Evolutionary conservation across 2,113 vertebrate species (phyloP).

Genomic region (Odobenus rosmarus): DNA sequence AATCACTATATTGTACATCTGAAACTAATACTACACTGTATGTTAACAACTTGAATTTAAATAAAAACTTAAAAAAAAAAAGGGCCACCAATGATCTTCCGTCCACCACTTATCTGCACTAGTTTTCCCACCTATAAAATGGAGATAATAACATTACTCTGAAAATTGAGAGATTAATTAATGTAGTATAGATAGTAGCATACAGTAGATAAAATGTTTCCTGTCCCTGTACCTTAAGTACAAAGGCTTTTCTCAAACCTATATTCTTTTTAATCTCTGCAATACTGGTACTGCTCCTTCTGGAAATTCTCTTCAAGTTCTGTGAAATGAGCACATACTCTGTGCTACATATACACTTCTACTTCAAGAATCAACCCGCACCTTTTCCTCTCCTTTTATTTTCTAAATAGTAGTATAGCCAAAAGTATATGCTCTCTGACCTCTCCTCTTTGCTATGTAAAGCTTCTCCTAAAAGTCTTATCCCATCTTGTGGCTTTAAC

Average conservation of each 20-base stretch:
- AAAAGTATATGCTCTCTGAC: not conserved
- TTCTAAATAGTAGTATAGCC: conserved; percentile 16
- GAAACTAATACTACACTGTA: not conserved
- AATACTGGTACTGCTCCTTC: not conserved
- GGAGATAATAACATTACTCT: not conserved
- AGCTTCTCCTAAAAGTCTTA: not conserved
- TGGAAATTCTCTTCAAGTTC: not conserved
- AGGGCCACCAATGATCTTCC: not conserved
- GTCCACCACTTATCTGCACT: not conserved
- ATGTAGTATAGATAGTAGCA: not conserved
- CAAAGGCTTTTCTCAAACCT: conserved; percentile 2
- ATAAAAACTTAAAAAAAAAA: not conserved
- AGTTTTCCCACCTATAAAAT: not conserved
- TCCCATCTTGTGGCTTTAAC: not conserved
- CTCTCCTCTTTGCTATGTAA: not conserved
- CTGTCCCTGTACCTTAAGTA: not conserved
- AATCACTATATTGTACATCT: not conserved
- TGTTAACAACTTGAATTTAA: not conserved
- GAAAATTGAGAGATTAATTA: not conserved
- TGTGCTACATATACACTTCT: not conserved
- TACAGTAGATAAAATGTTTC: not conserved
- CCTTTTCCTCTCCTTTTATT: not conserved
- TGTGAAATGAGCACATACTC: not conserved
- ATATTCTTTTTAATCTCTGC: conserved; percentile 1
- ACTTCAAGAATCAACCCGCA: not conserved